Evolutionary conservation across 2,888 invertebrate genomes (phyloP).

Genomic region (Sceliomorpha sp.): DNA sequence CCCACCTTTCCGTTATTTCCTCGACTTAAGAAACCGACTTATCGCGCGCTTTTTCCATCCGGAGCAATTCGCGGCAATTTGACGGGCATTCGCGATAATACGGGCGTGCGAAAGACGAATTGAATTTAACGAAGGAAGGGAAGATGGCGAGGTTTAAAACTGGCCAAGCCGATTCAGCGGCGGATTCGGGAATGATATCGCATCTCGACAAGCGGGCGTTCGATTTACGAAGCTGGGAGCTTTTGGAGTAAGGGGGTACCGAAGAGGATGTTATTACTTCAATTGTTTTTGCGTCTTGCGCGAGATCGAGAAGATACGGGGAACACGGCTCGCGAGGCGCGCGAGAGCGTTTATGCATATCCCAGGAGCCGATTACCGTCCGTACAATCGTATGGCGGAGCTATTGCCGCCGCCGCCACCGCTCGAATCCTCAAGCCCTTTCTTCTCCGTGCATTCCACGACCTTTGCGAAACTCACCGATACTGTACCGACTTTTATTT

Average conservation of each 20-base stretch:
- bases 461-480: slow-evolving; percentile 51
- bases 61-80: no score
- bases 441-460: slow-evolving; percentile 51
- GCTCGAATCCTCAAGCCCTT: slow-evolving; percentile 52
- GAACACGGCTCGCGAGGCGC: slow-evolving; percentile 59
- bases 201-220: slow-evolving; percentile 33
- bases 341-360: slow-evolving; percentile 68
- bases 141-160: no score
- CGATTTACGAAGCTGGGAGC: slow-evolving; percentile 30
- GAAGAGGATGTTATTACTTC: slow-evolving; percentile 61
- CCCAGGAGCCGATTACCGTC: slow-evolving; percentile 68
- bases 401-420: slow-evolving; percentile 63
- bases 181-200: no score
- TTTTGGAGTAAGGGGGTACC: slow-evolving; percentile 30
- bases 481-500: slow-evolving; percentile 53
- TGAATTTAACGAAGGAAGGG: no score
- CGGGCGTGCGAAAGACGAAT: no score
- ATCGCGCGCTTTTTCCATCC: no score
- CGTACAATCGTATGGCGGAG: slow-evolving; percentile 65
- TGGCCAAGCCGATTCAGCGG: no score
- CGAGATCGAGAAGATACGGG: slow-evolving; percentile 61
- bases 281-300: slow-evolving; percentile 64
- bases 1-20: slow-evolving; percentile 59
- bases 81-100: no score
- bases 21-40: slow-evolving; percentile 37